Base-by-base conservation (phyloP, 2,888 invertebrate species). In the Emmelina monodactyla region DNA sequence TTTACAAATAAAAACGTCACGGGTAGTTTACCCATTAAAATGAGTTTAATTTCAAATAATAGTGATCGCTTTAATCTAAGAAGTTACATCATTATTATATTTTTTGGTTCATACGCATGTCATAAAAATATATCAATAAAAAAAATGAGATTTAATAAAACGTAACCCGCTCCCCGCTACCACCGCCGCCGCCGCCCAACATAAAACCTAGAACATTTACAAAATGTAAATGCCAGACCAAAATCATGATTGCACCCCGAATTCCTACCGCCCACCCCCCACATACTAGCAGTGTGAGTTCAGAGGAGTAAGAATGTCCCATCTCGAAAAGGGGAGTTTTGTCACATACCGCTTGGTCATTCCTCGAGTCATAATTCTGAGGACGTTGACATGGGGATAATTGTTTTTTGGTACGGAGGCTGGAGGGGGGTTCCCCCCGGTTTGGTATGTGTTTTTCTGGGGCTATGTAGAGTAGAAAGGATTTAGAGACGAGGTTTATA, bases 281-380 rank as follows among this genome's bases (percentile, higher is more conserved):
- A n/a, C 25, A 25, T 25, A 25, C 25, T n/a, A 9, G 11, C 11
- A 25, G n/a, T 11, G 25, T n/a, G n/a, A 25, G 25, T 9, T n/a
- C n/a, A 25, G 11, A n/a, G 25, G 25, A 11, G 25, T 25, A 25
- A 25, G n/a, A 25, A 25, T 25, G 34, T 36, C 49, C 43, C 45
- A 50, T 48, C 48, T 41, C 40, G 38, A 43, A 47, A 38, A 36
- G 42, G 15, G 54, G 68, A 68, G 70, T 70, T 64, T 59, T 46
- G 63, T 51, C 49, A 55, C 64, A 73, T 75, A 70, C 71, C 67
- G 72, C 78, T 43, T 72, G 76, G 78, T 78, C 79, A 78, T 78
- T 65, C 67, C 54, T 53, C 35, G 59, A 66, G 54, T 73, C 72
- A 75, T 75, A 71, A 67, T 71, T 58, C 55, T 49, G 42, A 44